Evolutionary conservation across 2,113 vertebrate genomes (phyloP).

Genomic region (Syngnathus typhle): DNA sequence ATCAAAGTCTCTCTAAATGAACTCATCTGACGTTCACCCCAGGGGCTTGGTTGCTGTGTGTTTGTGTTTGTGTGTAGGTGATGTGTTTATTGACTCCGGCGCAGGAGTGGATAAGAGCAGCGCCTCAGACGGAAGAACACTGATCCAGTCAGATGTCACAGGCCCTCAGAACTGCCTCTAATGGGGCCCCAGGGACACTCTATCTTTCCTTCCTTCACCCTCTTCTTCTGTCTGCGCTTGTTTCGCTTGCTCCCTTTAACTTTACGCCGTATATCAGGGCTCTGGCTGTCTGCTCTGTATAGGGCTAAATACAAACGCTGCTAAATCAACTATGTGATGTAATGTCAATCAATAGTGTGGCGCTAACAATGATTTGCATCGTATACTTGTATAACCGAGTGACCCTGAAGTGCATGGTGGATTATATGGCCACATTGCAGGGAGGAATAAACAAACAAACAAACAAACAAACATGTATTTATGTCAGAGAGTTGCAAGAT

Average conservation of each 20-base stretch:
- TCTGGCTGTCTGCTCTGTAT: slow-evolving; percentile 16
- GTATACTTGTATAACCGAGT: not conserved
- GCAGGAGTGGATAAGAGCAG: slow-evolving; percentile 69
- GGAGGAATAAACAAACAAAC: too few relatives aligned
- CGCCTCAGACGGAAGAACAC: slow-evolving; percentile 66
- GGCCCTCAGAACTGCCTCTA: slow-evolving; percentile 68
- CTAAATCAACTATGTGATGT: not conserved
- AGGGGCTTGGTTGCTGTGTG: slow-evolving; percentile 55
- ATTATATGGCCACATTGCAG: not conserved
- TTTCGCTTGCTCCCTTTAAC: slow-evolving; percentile 32
- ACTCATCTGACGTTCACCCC: slow-evolving; percentile 63
- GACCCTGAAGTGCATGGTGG: not conserved
- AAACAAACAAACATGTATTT: too few relatives aligned
- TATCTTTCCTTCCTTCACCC: slow-evolving; percentile 51
- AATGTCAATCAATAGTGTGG: not conserved
- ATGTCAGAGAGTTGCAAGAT: too few relatives aligned
- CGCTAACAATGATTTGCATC: not conserved
- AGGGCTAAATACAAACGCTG: slow-evolving; percentile 17
- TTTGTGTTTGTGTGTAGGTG: slow-evolving; percentile 59
- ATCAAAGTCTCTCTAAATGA: slow-evolving; percentile 59
- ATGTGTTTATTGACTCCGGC: slow-evolving; percentile 70
- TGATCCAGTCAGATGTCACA: slow-evolving; percentile 74
- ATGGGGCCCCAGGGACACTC: slow-evolving; percentile 64
- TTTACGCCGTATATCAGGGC: slow-evolving; percentile 24
- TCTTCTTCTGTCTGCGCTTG: slow-evolving; percentile 40